Conservation (phyloP, 1,140 invertebrate genomes). For the Galleria mellonella region DNA sequence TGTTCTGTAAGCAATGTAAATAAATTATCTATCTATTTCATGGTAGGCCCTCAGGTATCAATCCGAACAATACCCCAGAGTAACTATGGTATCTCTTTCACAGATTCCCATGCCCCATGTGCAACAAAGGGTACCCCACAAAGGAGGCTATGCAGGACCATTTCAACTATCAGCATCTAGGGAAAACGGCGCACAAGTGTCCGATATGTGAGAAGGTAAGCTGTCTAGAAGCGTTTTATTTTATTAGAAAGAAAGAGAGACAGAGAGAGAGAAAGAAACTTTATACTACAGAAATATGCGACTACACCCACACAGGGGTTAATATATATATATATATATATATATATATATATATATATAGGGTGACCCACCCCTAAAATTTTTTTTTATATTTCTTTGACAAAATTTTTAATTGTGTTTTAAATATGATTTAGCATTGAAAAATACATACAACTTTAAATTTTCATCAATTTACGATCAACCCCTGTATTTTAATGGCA, state of each 20-base stretch:
- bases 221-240: background rate
- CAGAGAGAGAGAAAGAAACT: too few relatives aligned
- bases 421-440: too few relatives aligned
- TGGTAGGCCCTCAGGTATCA: background rate
- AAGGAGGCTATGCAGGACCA: slow-evolving; percentile 59
- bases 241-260: background rate
- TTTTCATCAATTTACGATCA: too few relatives aligned
- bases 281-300: too few relatives aligned
- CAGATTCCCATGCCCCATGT: slow-evolving; percentile 58
- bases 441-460: too few relatives aligned
- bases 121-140: slow-evolving; percentile 59
- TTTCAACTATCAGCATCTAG: slow-evolving; percentile 60
- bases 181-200: slow-evolving; percentile 56
- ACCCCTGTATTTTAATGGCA: too few relatives aligned
- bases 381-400: too few relatives aligned
- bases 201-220: slow-evolving; percentile 53
- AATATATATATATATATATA: background rate
- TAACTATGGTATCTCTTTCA: background rate
- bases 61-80: too few relatives aligned
- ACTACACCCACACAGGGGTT: too few relatives aligned
- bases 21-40: background rate
- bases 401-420: too few relatives aligned
- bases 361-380: too few relatives aligned
- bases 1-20: too few relatives aligned
- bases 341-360: slow-evolving; percentile 1